Evolutionary conservation across 2,797 vertebrate genomes (phyloP).

Genomic region (Mionectes olivaceus): DNA sequence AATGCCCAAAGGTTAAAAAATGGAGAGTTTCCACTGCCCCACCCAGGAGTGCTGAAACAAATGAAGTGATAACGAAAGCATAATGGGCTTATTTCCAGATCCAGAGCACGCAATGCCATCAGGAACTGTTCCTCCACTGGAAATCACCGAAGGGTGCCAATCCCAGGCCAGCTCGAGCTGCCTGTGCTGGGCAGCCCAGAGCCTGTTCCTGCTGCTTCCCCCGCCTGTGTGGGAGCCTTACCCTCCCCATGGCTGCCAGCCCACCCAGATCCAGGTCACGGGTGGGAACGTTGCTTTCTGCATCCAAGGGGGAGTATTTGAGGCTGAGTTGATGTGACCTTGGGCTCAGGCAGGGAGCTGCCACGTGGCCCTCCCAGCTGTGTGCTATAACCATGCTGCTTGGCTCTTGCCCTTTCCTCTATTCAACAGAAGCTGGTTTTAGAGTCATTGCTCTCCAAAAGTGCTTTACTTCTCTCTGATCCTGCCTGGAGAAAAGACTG

Average conservation of each 20-base stretch:
- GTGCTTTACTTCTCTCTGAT: not conserved
- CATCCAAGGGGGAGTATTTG: not conserved
- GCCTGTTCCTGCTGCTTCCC: not conserved
- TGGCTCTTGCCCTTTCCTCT: not conserved
- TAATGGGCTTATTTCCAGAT: not conserved
- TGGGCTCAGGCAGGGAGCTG: not conserved
- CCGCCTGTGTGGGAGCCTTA: not conserved
- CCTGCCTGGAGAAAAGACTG: not conserved
- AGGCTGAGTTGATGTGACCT: not conserved
- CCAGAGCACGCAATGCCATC: not conserved
- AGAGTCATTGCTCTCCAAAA: not conserved
- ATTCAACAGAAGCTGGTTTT: not conserved
- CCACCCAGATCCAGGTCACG: not conserved
- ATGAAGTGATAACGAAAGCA: not conserved
- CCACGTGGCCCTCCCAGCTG: not conserved
- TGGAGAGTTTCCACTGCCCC: not conserved
- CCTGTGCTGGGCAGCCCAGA: rapidly evolving
- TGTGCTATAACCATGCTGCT: not conserved
- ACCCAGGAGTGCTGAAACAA: conserved; percentile 36
- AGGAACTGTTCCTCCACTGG: not conserved
- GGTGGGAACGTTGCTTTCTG: not conserved
- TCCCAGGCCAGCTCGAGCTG: not conserved
- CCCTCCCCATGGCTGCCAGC: not conserved
- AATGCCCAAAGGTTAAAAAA: not conserved
- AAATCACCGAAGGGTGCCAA: not conserved